Evolutionary conservation across 2,113 vertebrate genomes (phyloP).

Genomic region (Cyprinodon brontotheroides): DNA sequence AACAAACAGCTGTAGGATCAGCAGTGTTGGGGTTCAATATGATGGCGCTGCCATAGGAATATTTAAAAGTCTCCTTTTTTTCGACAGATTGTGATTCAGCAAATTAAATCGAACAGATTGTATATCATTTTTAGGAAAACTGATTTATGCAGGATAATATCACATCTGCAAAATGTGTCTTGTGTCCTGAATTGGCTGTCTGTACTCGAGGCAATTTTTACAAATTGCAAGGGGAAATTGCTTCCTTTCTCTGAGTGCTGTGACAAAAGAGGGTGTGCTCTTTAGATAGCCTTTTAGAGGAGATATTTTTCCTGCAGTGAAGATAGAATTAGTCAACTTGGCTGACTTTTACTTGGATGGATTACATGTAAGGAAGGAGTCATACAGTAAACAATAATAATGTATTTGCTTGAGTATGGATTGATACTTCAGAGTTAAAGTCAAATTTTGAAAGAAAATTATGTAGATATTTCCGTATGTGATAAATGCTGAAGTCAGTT

Average conservation of each 20-base stretch:
- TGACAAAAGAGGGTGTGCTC: slow-evolving; percentile 1
- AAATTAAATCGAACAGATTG: slow-evolving; percentile 24
- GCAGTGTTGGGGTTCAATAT: slow-evolving; percentile 15
- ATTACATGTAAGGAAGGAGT: slow-evolving; percentile 17
- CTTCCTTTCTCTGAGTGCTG: slow-evolving; percentile 6
- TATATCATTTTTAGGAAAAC: slow-evolving; percentile 32
- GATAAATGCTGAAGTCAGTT: slow-evolving; percentile 8
- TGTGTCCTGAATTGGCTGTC: not conserved
- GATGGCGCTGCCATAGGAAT: not conserved
- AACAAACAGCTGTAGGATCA: slow-evolving; percentile 28
- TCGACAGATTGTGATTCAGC: not conserved
- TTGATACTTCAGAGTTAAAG: not conserved
- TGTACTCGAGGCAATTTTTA: slow-evolving; percentile 20
- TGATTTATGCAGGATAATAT: slow-evolving; percentile 2
- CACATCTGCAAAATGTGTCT: not conserved
- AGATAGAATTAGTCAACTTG: slow-evolving; percentile 20
- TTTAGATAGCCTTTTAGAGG: slow-evolving; percentile 5
- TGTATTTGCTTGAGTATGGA: slow-evolving; percentile 16
- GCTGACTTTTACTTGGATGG: slow-evolving; percentile 25
- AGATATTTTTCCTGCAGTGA: slow-evolving; percentile 10
- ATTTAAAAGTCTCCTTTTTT: slow-evolving; percentile 28
- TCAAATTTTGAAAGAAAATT: slow-evolving; percentile 2
- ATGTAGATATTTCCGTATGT: not conserved
- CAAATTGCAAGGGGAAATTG: slow-evolving; percentile 20
- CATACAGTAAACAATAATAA: slow-evolving; percentile 5